These are phyloP conservation scores for Zaprionus davidi DNA, from an alignment of 1,140 invertebrate genomes.

Conservation along the genomic window DNA sequence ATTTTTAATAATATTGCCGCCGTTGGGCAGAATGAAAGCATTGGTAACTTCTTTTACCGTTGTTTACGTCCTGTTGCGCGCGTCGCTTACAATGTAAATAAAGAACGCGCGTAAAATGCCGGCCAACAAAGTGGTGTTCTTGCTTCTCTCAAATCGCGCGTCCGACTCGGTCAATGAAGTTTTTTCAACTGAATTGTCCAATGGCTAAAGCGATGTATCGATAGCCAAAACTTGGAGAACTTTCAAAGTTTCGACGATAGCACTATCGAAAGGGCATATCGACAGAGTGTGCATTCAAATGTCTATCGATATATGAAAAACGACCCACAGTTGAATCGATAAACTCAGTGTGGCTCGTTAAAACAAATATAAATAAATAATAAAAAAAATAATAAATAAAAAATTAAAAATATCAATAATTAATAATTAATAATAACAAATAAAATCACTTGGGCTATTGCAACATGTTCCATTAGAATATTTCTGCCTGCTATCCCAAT, in stretches of 20 bases:
- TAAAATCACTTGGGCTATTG: too few relatives aligned
- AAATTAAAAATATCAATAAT: too few relatives aligned
- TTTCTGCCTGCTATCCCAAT: too few relatives aligned
- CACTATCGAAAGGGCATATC: background rate
- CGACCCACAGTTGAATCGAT: too few relatives aligned
- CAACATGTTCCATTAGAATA: too few relatives aligned
- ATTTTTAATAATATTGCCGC: constrained; percentile 42
- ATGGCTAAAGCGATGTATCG: constrained; percentile 1
- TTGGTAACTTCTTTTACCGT: constrained; percentile 34
- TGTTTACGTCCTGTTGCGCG: constrained; percentile 54
- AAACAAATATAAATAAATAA: too few relatives aligned
- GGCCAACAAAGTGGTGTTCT: constrained; percentile 12
- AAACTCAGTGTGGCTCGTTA: too few relatives aligned
- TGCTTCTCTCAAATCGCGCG: background rate
- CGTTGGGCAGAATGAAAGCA: constrained; percentile 1
- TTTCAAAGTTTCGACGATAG: background rate
- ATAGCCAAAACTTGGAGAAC: background rate
- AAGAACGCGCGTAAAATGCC: constrained; percentile 53
- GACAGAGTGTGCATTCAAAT: background rate
- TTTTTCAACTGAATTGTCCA: constrained; percentile 33
- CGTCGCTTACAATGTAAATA: constrained; percentile 48
- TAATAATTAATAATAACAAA: too few relatives aligned
- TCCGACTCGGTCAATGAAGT: constrained; percentile 23
- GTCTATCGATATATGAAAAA: too few relatives aligned
- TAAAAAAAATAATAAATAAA: too few relatives aligned